Evolutionary conservation across 2,797 vertebrate species (phyloP).

Genomic region (Platalea minor): DNA sequence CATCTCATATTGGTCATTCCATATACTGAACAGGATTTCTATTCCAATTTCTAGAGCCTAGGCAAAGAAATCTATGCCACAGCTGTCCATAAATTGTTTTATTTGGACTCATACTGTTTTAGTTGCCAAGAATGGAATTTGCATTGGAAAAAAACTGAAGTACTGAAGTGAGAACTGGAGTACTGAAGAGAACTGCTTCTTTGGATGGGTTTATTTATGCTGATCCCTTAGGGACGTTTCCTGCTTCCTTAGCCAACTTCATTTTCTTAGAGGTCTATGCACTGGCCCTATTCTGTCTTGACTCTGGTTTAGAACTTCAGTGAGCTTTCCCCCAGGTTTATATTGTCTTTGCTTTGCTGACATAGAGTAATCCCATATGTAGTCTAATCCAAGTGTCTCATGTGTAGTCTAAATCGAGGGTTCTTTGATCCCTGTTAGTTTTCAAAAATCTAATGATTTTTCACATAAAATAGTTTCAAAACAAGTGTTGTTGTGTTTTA

Average conservation of each 20-base stretch:
- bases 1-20: not conserved
- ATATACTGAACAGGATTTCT: not conserved
- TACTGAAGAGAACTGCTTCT: not conserved
- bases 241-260: not conserved
- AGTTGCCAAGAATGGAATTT: not conserved
- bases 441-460: not conserved
- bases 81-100: not conserved
- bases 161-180: no score
- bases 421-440: not conserved
- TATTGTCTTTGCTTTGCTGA: not conserved
- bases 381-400: not conserved
- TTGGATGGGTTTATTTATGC: not conserved
- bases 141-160: not conserved
- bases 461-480: not conserved
- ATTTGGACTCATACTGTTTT: not conserved
- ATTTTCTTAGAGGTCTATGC: not conserved
- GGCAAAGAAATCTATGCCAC: not conserved
- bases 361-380: not conserved
- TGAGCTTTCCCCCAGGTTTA: not conserved
- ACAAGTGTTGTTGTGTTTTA: not conserved
- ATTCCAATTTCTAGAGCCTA: not conserved
- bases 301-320: not conserved
- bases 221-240: not conserved
- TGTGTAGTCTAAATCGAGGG: not conserved
- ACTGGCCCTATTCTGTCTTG: not conserved